Evolutionary conservation across 2,113 vertebrate species (phyloP), one percentile per base, ranked within the genome.

Genomic region (Neolamprologus cancellatus): DNA sequence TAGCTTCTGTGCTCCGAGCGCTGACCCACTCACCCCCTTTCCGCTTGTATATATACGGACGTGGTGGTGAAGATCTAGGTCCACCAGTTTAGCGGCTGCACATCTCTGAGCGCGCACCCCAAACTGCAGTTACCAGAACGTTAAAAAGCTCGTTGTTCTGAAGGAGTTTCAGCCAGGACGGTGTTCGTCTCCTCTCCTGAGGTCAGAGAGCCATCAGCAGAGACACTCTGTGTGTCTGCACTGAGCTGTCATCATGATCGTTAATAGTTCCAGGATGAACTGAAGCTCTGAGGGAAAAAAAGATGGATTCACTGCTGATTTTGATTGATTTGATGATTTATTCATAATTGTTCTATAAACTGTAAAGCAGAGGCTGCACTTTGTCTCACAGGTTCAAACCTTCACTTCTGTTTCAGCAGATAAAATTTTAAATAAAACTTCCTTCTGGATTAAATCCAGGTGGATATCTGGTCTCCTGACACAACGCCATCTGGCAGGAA

Each of bases 111-210:
- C 18, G 1, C 5, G 1, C 4, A 20, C 10, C 59, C 18, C 17
- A 12, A 64, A 64, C 32, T 36, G 32, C 32, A 34, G 59, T 34
- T 1, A 59, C 25, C 13, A 30, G 54, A 57, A 28, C 4, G 1
- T 61, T 57, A 57, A 57, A 53, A 17, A 28, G 25, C 14, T 59
- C 12, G 25, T 17, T 17, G 25, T 8, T 30, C 14, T 30, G 55
- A 30, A 57, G 55, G 55, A 3, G 15, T 30, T 17, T 57, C 14
- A 57, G 7, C 25, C 25, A 17, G 0, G 13, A 0, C 0, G 23
- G 54, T 8, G 54, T 28, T 28, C 4, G 15, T 59, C 25, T 59
- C 2, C 8, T 30, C 25, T 30, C 54, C 14, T 5, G 25, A 28
- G 54, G 54, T 57, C 25, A 15, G 54, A 57, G 54, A 57, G 13